Base-by-base conservation (phyloP, 2,797 vertebrate genomes). In the Picus viridis region DNA sequence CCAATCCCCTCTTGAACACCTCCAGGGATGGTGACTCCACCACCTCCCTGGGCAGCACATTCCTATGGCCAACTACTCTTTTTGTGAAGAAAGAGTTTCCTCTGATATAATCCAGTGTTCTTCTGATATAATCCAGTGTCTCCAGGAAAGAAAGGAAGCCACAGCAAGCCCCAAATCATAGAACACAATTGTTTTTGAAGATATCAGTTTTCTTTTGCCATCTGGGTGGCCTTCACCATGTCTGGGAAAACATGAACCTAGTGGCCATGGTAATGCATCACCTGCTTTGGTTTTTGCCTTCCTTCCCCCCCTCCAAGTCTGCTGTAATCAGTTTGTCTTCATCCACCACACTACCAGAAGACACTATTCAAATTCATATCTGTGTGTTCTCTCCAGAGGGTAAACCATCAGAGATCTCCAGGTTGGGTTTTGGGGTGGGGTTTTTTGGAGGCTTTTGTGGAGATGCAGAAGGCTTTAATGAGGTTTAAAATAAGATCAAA, bases 291-390 rank as follows among this genome's bases (percentile, higher is more conserved):
- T 39, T 39, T 39, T 39, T 39, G 36, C 36, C 36, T 39, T 11
- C 36, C 36, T 39, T 5, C 36, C 36, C 36, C 36, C 36, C 36
- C 9, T 10, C 36, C 36, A 39, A 39, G 10, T 39, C 36, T 93
- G 71, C 95, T 97, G 93, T 89, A 90, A 96, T 93, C 95, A 95
- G 93, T 95, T 97, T 96, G 84, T 95, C 91, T 92, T 94, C 95
- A 96, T 96, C 73, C 89, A 91, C 90, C 86, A 95, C 81, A 90
- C 89, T 92, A 95, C 94, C 89, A 94, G 93, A 94, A 94, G 84
- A 94, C 57, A 92, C 74, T 92, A 94, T 95, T 96, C 94, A 96
- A 96, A 93, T 94, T 94, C 80, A 17, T 96, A 96, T 93, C 83
- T 95, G 59, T 95, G 85, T 88, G 86, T 94, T 96, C 87, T 96